Evolutionary conservation across 2,113 vertebrate genomes (phyloP), one percentile per base, ranked within the genome.

Genomic region (Phycodurus eques): DNA sequence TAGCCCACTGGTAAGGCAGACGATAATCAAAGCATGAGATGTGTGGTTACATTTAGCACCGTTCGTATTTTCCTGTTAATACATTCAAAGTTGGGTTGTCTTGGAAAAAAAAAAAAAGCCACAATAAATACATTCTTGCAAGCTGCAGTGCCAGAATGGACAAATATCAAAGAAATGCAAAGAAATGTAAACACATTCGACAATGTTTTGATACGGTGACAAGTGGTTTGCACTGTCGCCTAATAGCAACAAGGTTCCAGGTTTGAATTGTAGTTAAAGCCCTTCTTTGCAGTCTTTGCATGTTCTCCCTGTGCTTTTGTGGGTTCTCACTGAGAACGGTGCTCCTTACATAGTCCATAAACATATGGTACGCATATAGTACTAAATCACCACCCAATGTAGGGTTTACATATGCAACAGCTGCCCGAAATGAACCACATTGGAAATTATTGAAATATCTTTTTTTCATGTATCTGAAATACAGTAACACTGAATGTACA

Each of bases 31-130:
- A 70, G 59, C 46, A 81, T 60, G 20, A 80, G 43, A 73, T 54
- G 20, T 66, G 75, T 56, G 70, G 71, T 79, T 82, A 76, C 73
- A 80, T 86, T 77, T 76, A 69, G 78, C 49, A 67, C 17, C 47
- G 14, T 54, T 78, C 35, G 61, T 67, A 22, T 63, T 75, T 47
- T 78, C 35, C 54, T 33, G 43, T 74, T 67, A 67, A 74, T 70
- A 61, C 17, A 76, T 70, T 47, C 33, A 47, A 31, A 27, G 35
- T 78, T 62, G 47, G 33, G 60, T 68, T 27, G 27, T 47, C 22
- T 44, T 35, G n/a, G 6, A 63, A 20, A 46, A 70, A 12, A 63
- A 20, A 46, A 70, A 57, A 71, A 70, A 68, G 67, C 17, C 57
- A 60, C 19, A 11, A 19, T 49, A 35, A 43, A 57, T 46, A 8